Evolutionary conservation across 2,797 vertebrate species (phyloP).

Genomic region (Girardinus metallicus): DNA sequence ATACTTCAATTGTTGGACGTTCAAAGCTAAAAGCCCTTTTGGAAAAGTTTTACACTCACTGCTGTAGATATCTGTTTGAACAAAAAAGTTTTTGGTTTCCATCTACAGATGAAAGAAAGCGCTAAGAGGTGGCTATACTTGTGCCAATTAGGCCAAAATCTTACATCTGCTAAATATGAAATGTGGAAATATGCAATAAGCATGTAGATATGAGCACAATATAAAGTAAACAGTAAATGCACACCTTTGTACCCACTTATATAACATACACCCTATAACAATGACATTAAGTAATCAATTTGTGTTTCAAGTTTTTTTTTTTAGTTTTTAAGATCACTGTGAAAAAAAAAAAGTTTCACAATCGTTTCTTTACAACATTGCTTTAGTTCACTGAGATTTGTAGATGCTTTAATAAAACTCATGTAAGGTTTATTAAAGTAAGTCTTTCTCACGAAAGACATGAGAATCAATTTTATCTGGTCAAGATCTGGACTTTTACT

Average conservation of each 20-base stretch:
- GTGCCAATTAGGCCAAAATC: neutral
- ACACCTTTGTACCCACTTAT: neutral
- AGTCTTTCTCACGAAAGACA: no score
- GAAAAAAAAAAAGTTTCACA: neutral
- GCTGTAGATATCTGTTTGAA: neutral
- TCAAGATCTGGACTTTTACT: neutral
- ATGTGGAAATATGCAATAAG: neutral
- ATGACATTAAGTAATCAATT: neutral
- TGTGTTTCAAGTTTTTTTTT: neutral
- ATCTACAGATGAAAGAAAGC: neutral
- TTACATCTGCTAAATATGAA: neutral
- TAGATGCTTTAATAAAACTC: neutral
- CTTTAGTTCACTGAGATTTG: neutral
- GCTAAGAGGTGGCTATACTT: neutral
- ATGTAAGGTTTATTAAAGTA: no score
- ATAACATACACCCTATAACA: neutral
- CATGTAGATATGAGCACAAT: neutral
- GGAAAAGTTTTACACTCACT: constrained; percentile 4
- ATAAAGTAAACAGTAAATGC: neutral
- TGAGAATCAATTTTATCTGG: neutral
- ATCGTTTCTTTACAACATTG: neutral
- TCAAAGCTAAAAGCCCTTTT: neutral
- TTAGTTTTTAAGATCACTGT: neutral
- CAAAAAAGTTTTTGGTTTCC: neutral
- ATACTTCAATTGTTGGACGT: neutral